Conservation (phyloP, 2,888 invertebrate genomes). For the Cheilosia vulpina region DNA sequence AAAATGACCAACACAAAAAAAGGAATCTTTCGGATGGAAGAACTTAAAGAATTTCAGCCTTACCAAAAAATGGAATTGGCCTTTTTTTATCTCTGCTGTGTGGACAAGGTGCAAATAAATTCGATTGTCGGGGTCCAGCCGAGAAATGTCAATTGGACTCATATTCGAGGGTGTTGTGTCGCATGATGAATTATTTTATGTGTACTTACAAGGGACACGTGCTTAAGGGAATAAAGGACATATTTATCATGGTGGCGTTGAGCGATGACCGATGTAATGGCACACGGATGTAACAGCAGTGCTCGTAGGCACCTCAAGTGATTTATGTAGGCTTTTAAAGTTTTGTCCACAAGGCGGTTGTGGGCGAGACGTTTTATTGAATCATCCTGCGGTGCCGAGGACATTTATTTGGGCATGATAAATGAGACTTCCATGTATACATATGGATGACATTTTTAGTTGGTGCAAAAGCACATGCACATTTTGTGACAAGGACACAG, state of each 20-base stretch:
- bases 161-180: slow-evolving; percentile 24
- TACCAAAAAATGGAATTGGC: not conserved
- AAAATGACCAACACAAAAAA: slow-evolving; percentile 11
- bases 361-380: slow-evolving; percentile 26
- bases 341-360: slow-evolving; percentile 3
- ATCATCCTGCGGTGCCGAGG: slow-evolving; percentile 13
- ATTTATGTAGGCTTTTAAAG: slow-evolving; percentile 45
- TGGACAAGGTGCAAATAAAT: slow-evolving; percentile 28
- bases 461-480: not conserved
- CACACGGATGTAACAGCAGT: slow-evolving; percentile 16
- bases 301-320: slow-evolving; percentile 1
- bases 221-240: not conserved
- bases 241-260: slow-evolving; percentile 18
- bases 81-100: slow-evolving; percentile 15
- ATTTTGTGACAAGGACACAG: slow-evolving; percentile 33
- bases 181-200: slow-evolving; percentile 42
- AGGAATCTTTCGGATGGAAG: not conserved
- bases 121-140: not conserved
- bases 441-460: not conserved
- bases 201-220: slow-evolving; percentile 35
- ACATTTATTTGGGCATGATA: slow-evolving; percentile 14
- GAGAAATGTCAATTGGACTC: slow-evolving; percentile 22
- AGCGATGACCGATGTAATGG: slow-evolving; percentile 45
- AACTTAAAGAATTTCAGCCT: slow-evolving; percentile 1
- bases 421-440: not conserved